These are phyloP conservation scores for Merodon equestris DNA, from an alignment of 2,888 invertebrate species.

Conservation along the genomic window DNA sequence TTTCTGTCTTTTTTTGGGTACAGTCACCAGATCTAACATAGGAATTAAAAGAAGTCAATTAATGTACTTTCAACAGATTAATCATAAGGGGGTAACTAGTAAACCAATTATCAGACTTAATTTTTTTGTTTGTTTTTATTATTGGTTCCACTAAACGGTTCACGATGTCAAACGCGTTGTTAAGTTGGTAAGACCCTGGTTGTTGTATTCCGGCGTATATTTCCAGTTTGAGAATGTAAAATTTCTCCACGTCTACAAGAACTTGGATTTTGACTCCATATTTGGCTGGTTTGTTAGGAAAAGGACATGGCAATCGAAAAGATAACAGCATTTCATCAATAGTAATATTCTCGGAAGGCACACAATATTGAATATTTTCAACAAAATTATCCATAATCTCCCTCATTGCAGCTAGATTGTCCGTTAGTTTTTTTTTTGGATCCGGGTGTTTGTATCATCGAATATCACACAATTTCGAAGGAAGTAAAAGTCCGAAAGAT, in stretches of 20 bases:
- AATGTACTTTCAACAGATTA: conserved; percentile 2
- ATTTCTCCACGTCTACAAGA: conserved; percentile 5
- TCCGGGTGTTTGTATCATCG: conserved; percentile 2
- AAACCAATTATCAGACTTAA: conserved; percentile 34
- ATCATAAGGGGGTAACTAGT: too few species aligned
- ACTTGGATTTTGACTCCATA: conserved; percentile 31
- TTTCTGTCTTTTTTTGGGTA: too few species aligned
- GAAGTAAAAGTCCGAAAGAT: not conserved
- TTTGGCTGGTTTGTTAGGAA: conserved; percentile 33
- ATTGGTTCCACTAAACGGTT: conserved; percentile 6
- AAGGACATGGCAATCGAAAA: conserved; percentile 19
- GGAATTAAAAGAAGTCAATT: conserved; percentile 53
- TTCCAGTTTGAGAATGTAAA: conserved; percentile 22
- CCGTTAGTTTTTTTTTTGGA: not conserved
- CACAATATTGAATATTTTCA: not conserved
- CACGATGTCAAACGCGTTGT: conserved; percentile 20
- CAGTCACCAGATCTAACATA: too few species aligned
- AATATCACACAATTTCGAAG: not conserved
- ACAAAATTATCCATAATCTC: too few species aligned
- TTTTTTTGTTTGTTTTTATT: conserved; percentile 12
- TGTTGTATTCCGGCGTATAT: conserved; percentile 30
- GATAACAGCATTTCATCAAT: conserved; percentile 29
- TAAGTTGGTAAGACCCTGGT: conserved; percentile 11
- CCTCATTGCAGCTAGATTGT: not conserved
- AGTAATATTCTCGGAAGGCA: conserved; percentile 11